These are phyloP conservation scores for Pollenia angustigena DNA, from an alignment of 2,888 invertebrate genomes.

Conservation along the genomic window DNA sequence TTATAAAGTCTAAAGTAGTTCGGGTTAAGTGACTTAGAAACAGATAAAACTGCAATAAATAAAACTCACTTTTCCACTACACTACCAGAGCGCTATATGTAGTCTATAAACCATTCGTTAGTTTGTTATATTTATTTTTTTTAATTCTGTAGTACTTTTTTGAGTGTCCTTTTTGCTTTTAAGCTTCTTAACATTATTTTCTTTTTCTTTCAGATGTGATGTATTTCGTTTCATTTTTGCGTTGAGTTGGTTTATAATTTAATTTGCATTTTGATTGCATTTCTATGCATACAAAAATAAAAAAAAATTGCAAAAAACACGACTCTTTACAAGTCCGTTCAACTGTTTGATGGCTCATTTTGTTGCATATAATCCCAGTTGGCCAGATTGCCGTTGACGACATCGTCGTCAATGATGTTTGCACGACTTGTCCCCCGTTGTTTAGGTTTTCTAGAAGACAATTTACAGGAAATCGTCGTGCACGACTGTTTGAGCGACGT, in stretches of 20 bases:
- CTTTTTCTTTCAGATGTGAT: background rate
- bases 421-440: no score
- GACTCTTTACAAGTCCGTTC: constrained; percentile 11
- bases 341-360: constrained; percentile 22
- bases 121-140: background rate
- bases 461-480: no score
- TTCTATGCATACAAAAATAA: constrained; percentile 2
- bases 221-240: constrained; percentile 13
- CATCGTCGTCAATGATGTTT: no score
- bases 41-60: no score
- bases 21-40: no score
- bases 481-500: no score
- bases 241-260: constrained; percentile 40
- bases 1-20: no score
- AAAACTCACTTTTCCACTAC: background rate
- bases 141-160: constrained; percentile 20
- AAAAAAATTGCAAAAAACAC: background rate
- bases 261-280: constrained; percentile 66
- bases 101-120: background rate
- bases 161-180: constrained; percentile 22
- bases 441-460: no score
- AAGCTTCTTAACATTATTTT: constrained; percentile 37
- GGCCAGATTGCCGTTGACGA: no score
- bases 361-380: constrained; percentile 7
- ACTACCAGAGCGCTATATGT: background rate